Percentiles rank a stretch among this genome's conserved stretches.
Conservation (phyloP, 2,797 vertebrate genomes). For the Lycodopsis pacificus region DNA sequence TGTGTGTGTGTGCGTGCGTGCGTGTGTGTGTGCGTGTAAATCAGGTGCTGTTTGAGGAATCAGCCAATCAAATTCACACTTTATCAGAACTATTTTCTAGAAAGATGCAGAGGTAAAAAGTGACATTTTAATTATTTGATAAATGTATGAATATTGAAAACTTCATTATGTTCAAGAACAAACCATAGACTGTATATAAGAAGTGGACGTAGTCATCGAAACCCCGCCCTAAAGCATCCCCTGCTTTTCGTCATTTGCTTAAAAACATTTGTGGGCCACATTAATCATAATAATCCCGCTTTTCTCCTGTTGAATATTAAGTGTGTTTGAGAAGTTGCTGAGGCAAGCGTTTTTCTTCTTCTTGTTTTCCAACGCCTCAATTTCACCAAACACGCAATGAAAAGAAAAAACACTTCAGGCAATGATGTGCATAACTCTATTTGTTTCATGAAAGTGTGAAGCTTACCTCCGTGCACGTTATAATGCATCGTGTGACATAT, state of each 20-base stretch:
- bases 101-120: too few relatives aligned
- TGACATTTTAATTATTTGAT: too few relatives aligned
- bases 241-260: constrained; percentile 61
- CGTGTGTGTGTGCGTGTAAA: too few relatives aligned
- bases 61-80: too few relatives aligned
- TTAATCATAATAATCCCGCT: constrained; percentile 73
- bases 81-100: too few relatives aligned
- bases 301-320: constrained; percentile 58
- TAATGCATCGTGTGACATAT: constrained; percentile 18
- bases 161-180: too few relatives aligned
- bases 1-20: too few relatives aligned
- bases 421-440: constrained; percentile 46
- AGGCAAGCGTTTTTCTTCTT: constrained; percentile 41
- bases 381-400: constrained; percentile 44
- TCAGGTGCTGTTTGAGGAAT: too few relatives aligned
- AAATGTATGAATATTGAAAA: too few relatives aligned
- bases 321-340: constrained; percentile 56
- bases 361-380: constrained; percentile 30
- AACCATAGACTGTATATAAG: too few relatives aligned
- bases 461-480: constrained; percentile 5
- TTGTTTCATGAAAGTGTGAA: constrained; percentile 34
- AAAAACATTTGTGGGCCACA: constrained; percentile 56
- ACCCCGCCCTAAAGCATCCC: too few relatives aligned
- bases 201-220: too few relatives aligned
- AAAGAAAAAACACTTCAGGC: constrained; percentile 37